Percentiles rank a stretch among this genome's conserved stretches.
These are phyloP conservation scores for Cochlearius cochlearius DNA, from an alignment of 2,113 vertebrate species.

Conservation along the genomic window DNA sequence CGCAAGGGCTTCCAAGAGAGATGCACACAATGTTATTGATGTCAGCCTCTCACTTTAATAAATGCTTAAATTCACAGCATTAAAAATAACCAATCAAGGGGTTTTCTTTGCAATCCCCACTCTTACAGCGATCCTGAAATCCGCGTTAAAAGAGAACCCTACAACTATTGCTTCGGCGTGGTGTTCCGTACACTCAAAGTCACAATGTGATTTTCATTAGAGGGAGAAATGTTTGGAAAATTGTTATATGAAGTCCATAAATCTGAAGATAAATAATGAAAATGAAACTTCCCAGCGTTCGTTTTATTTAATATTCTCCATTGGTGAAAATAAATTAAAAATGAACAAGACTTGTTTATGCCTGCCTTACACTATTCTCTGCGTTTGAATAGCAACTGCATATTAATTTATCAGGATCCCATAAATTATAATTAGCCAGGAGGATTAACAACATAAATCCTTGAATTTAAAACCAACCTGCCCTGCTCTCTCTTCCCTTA, in stretches of 20 bases:
- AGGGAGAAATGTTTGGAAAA: slow-evolving; percentile 54
- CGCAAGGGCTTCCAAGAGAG: slow-evolving; percentile 60
- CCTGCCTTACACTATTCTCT: slow-evolving; percentile 73
- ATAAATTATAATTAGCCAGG: slow-evolving; percentile 87
- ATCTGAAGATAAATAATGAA: slow-evolving; percentile 81
- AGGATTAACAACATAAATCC: slow-evolving; percentile 88
- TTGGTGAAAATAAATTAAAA: slow-evolving; percentile 83
- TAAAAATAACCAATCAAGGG: slow-evolving; percentile 49
- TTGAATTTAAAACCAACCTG: slow-evolving; percentile 85
- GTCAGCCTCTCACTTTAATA: slow-evolving; percentile 52
- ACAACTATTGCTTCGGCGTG: neutral
- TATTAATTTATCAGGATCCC: slow-evolving; percentile 85
- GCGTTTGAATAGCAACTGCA: slow-evolving; percentile 81
- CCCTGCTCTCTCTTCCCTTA: slow-evolving; percentile 76
- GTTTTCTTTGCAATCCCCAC: neutral
- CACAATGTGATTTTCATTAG: slow-evolving; percentile 20
- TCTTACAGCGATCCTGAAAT: neutral
- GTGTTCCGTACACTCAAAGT: neutral
- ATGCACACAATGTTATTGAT: slow-evolving; percentile 54
- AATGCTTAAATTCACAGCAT: slow-evolving; percentile 51
- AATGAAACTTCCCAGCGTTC: slow-evolving; percentile 73
- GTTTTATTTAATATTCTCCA: slow-evolving; percentile 82
- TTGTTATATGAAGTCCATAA: slow-evolving; percentile 72
- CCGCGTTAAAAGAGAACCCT: neutral
- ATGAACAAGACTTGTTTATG: slow-evolving; percentile 85